Percentiles rank a stretch among this genome's conserved stretches.
Evolutionary conservation across 2,797 vertebrate species (phyloP).

Genomic region (Sebastes nivosus): DNA sequence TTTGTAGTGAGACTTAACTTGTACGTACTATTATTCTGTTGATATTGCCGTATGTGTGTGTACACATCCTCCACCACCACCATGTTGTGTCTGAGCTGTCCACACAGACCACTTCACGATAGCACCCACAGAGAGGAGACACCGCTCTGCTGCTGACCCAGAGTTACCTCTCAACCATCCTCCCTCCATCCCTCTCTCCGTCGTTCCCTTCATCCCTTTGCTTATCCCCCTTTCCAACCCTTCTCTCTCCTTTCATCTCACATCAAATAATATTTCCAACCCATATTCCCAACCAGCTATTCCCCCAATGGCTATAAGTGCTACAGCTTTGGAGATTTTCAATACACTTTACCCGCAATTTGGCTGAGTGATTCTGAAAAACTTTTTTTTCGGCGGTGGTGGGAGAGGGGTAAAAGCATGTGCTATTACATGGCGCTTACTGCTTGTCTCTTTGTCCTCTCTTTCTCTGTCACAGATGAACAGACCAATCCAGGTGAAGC

Average conservation of each 20-base stretch:
- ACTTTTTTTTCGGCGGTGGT: neutral
- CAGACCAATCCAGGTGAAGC: slow-evolving; percentile 99
- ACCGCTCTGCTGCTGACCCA: slow-evolving; percentile 47
- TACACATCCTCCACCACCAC: neutral
- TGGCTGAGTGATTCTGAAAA: slow-evolving; percentile 66
- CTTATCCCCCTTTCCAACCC: slow-evolving; percentile 57
- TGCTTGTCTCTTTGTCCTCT: neutral
- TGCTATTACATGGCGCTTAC: slow-evolving; percentile 50
- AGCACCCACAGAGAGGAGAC: slow-evolving; percentile 17
- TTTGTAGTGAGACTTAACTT: slow-evolving; percentile 10
- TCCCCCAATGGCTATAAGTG: slow-evolving; percentile 71
- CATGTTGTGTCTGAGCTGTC: neutral
- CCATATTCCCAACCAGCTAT: slow-evolving; percentile 65
- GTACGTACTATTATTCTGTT: neutral
- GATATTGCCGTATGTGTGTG: neutral
- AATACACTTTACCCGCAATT: slow-evolving; percentile 70
- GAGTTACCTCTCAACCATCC: slow-evolving; percentile 50
- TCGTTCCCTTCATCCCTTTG: slow-evolving; percentile 60
- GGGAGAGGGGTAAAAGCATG: slow-evolving; percentile 3
- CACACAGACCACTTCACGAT: slow-evolving; percentile 11
- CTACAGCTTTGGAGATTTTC: slow-evolving; percentile 74
- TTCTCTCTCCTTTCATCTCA: slow-evolving; percentile 78
- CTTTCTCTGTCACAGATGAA: slow-evolving; percentile 89
- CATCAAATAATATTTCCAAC: slow-evolving; percentile 83
- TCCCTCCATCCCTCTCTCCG: slow-evolving; percentile 40